A percentile compares a stretch with the other conserved stretches of the same genome.
These are phyloP conservation scores for Prinia subflava DNA, from an alignment of 2,113 vertebrate genomes.

Conservation along the genomic window DNA sequence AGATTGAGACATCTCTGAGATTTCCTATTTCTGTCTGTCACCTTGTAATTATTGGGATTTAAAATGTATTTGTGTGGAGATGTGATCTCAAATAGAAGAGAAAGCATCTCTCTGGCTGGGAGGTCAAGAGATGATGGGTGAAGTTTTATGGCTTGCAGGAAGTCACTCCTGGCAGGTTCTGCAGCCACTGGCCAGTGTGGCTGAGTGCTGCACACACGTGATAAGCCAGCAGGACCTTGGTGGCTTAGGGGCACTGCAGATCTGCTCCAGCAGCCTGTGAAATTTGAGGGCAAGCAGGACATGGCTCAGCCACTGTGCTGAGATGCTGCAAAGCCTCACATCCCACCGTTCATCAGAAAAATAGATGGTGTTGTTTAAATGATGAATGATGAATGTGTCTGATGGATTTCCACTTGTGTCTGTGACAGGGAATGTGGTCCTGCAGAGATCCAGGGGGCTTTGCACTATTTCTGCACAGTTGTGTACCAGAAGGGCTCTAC, in stretches of 20 bases:
- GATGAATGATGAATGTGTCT: not conserved
- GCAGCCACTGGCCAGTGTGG: not conserved
- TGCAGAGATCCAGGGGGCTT: not conserved
- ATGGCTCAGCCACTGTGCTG: not conserved
- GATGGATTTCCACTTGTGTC: not conserved
- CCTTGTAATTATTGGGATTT: not conserved
- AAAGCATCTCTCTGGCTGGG: not conserved
- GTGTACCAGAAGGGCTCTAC: not conserved
- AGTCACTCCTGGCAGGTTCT: not conserved
- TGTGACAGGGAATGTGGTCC: not conserved
- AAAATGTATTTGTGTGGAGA: not conserved
- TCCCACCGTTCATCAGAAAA: not conserved
- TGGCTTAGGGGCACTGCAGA: not conserved
- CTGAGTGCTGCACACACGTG: accelerated
- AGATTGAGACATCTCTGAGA: not conserved
- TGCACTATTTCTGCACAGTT: not conserved
- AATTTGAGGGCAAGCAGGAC: not conserved
- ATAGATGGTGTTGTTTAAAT: not conserved
- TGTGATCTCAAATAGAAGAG: not conserved
- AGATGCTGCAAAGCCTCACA: not conserved
- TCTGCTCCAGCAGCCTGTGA: not conserved
- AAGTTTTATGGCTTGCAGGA: not conserved
- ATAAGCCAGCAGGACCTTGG: not conserved
- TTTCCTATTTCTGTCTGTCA: not conserved
- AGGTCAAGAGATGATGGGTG: not conserved